Percentiles rank a stretch among this genome's conserved stretches.
Evolutionary conservation across 2,113 vertebrate genomes (phyloP).

Genomic region (Sclerurus mexicanus): DNA sequence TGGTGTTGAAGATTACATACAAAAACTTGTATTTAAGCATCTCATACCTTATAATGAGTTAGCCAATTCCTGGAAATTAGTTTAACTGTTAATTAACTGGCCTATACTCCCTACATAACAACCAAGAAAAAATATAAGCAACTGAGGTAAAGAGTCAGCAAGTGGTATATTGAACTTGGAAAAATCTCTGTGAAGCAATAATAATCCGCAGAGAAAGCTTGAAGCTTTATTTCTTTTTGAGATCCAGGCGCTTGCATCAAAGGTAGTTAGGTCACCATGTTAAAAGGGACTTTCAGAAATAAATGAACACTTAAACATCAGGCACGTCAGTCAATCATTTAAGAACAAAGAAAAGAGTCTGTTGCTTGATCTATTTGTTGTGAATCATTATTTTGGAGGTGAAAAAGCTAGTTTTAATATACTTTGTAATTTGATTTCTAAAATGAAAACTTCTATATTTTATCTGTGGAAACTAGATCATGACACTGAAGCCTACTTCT

Average conservation of each 20-base stretch:
- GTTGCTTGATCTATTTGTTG: not conserved
- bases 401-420: not conserved
- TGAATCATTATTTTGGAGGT: not conserved
- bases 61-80: not conserved
- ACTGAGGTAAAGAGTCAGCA: not conserved
- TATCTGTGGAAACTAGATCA: not conserved
- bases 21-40: not conserved
- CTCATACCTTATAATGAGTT: not conserved
- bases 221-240: not conserved
- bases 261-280: not conserved
- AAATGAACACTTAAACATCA: not conserved
- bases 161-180: not conserved
- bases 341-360: not conserved
- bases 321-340: not conserved
- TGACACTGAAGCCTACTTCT: not conserved
- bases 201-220: not conserved
- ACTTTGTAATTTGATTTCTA: not conserved
- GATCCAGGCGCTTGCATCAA: not conserved
- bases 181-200: not conserved
- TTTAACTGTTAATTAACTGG: not conserved
- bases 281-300: not conserved
- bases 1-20: not conserved
- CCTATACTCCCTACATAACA: fast-evolving
- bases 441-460: not conserved
- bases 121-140: not conserved